These are phyloP conservation scores for Uloborus diversus DNA, from an alignment of 1,140 invertebrate genomes.

Conservation along the genomic window DNA sequence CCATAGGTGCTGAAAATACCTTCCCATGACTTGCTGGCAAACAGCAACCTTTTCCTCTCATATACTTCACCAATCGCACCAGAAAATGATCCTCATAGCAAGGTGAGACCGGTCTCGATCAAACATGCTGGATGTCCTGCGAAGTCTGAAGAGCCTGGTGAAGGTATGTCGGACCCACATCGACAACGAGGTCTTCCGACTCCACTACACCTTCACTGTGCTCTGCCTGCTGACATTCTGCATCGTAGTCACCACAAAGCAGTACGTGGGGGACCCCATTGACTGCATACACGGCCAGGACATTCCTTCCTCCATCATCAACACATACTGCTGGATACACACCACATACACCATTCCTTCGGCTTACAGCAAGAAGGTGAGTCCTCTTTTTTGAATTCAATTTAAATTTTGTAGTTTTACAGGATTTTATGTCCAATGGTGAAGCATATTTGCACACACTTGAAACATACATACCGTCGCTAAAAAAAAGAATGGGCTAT, in stretches of 20 bases:
- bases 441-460: no score
- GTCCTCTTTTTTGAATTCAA: no score
- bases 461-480: no score
- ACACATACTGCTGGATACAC: slow-evolving; percentile 95
- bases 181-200: slow-evolving; percentile 66
- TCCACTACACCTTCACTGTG: slow-evolving; percentile 63
- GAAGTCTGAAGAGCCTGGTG: slow-evolving; percentile 65
- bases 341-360: slow-evolving; percentile 89
- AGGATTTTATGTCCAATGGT: no score
- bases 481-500: no score
- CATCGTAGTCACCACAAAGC: slow-evolving; percentile 67
- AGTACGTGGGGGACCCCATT: slow-evolving; percentile 82
- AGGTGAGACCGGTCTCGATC: background rate
- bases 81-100: no score
- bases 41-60: no score
- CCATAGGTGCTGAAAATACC: no score
- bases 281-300: slow-evolving; percentile 93
- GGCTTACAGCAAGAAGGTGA: slow-evolving; percentile 69
- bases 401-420: no score
- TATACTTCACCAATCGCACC: no score
- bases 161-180: slow-evolving; percentile 66
- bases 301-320: slow-evolving; percentile 85
- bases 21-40: no score
- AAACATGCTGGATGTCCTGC: slow-evolving; percentile 56
- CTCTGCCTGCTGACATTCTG: slow-evolving; percentile 64